A percentile compares a stretch with the other conserved stretches of the same genome.
phyloP scores from a whole-genome alignment of 2,797 vertebrate genomes.

The Sebastes minor region DNA sequence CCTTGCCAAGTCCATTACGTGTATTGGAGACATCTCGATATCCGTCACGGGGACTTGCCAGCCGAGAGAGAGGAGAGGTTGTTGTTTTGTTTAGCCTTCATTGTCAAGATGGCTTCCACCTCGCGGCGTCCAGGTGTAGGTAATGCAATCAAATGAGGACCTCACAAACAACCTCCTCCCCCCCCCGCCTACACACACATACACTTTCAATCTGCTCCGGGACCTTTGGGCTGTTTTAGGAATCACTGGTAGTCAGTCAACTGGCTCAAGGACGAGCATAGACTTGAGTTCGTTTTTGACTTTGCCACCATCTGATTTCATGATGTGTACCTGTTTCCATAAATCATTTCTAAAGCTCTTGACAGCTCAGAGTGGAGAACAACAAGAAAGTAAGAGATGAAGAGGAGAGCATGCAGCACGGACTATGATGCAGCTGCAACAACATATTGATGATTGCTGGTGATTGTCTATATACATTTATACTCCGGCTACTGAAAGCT shows the following conservation, averaged over 20 bases:
- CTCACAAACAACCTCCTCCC: not conserved
- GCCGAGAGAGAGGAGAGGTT: conserved; percentile 48
- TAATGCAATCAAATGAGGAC: conserved; percentile 77
- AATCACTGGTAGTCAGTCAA: conserved; percentile 26
- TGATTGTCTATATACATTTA: not conserved
- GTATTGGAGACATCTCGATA: conserved; percentile 82
- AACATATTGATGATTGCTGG: not conserved
- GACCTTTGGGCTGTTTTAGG: conserved; percentile 42
- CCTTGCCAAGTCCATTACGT: conserved; percentile 85
- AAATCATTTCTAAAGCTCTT: not conserved
- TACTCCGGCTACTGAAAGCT: not conserved
- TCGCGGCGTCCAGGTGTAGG: conserved; percentile 53
- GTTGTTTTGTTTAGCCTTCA: conserved; percentile 69
- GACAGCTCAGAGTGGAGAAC: conserved; percentile 9
- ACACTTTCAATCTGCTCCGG: conserved; percentile 50
- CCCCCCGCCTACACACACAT: not conserved
- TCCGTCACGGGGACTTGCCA: conserved; percentile 63
- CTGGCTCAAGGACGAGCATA: conserved; percentile 49
- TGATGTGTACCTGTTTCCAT: conserved; percentile 6
- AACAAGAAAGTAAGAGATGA: not conserved
- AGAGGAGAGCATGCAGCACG: not conserved
- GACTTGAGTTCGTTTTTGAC: conserved; percentile 24
- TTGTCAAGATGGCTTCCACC: conserved; percentile 75
- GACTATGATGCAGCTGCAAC: not conserved
- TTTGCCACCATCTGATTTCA: conserved; percentile 26